Evolutionary conservation across 2,888 invertebrate genomes (phyloP).

Genomic region (Sarcophaga subvicina): DNA sequence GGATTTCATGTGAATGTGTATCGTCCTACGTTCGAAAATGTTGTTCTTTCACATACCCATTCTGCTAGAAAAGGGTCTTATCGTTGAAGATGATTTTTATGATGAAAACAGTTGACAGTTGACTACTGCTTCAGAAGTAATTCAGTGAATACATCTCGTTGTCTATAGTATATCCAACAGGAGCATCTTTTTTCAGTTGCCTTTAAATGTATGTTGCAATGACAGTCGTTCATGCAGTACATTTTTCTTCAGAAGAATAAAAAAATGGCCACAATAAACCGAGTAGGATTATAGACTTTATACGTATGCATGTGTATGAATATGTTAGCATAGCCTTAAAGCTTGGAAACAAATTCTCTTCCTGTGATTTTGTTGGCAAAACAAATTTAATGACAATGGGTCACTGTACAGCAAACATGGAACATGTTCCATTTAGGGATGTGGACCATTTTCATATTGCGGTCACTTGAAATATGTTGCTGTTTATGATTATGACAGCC

Average conservation of each 20-base stretch:
- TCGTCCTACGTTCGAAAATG: too few species aligned
- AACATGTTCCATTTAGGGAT: background rate
- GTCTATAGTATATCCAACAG: too few species aligned
- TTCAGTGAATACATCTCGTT: too few species aligned
- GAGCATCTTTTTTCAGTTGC: too few species aligned
- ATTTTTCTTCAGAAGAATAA: background rate
- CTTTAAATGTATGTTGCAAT: background rate
- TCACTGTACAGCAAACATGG: background rate
- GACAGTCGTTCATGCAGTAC: background rate
- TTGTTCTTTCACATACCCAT: too few species aligned
- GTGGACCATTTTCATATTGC: background rate
- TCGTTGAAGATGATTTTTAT: too few species aligned
- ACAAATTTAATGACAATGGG: conserved; percentile 21
- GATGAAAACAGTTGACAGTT: too few species aligned
- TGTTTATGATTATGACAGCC: conserved; percentile 6
- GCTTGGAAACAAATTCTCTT: conserved; percentile 22
- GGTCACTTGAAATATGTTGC: conserved; percentile 1
- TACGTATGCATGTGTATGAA: background rate
- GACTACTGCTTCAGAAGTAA: too few species aligned
- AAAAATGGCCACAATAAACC: background rate
- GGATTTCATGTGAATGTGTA: too few species aligned
- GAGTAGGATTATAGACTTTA: background rate
- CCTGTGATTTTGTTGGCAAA: conserved; percentile 18
- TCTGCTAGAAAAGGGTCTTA: too few species aligned
- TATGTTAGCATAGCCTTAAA: background rate